These are phyloP conservation scores for Porites cylindrica DNA, from an alignment of 92 coral and sea anemone species.

Conservation along the genomic window DNA sequence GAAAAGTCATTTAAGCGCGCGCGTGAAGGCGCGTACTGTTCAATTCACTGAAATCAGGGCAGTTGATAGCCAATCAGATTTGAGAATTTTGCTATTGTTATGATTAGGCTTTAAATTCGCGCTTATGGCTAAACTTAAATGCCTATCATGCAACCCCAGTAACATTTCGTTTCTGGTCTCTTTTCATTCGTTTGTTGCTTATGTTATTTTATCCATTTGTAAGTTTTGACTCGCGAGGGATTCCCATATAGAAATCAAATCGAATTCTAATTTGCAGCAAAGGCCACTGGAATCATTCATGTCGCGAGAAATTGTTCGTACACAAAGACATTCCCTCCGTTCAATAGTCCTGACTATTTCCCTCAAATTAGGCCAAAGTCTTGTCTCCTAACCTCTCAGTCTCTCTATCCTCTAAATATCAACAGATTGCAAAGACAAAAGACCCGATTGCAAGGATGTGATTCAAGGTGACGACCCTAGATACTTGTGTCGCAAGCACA, in stretches of 20 bases:
- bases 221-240: background rate
- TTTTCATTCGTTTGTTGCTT: background rate
- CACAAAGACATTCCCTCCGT: too few relatives aligned
- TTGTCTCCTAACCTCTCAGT: too few relatives aligned
- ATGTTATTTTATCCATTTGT: background rate
- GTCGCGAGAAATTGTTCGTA: too few relatives aligned
- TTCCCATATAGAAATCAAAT: background rate
- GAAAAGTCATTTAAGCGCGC: too few relatives aligned
- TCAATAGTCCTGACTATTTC: too few relatives aligned
- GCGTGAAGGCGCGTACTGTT: too few relatives aligned
- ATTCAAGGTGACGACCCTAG: background rate
- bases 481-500: background rate
- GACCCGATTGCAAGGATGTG: background rate
- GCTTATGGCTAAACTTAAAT: too few relatives aligned
- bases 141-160: too few relatives aligned
- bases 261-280: background rate
- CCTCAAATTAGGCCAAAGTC: background rate
- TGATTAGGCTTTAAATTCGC: too few relatives aligned
- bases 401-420: background rate
- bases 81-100: too few relatives aligned
- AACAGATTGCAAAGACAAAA: slow-evolving; percentile 34
- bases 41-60: too few relatives aligned
- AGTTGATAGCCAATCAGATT: too few relatives aligned
- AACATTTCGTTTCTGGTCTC: background rate
- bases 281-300: background rate